A percentile compares a stretch with the other conserved stretches of the same genome.
Conservation (phyloP, 2,113 vertebrate genomes). For the Elephas maximus region DNA sequence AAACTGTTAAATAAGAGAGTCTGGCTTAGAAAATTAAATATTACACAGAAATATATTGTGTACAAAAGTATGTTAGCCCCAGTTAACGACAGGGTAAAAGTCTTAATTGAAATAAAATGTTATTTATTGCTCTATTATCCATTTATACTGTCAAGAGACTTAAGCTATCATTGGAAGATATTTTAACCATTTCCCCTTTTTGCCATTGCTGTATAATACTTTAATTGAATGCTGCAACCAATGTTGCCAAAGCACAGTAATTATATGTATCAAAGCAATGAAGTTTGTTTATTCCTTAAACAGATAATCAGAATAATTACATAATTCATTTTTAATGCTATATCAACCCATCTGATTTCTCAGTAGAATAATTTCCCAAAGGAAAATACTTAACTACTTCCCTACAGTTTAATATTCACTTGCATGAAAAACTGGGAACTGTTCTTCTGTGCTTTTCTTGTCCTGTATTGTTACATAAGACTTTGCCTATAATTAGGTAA, state of each 20-base stretch:
- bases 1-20: neutral
- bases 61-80: neutral
- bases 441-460: constrained; percentile 6
- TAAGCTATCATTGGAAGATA: neutral
- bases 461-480: neutral
- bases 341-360: constrained; percentile 48
- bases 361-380: neutral
- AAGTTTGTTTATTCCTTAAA: constrained; percentile 34
- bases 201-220: neutral
- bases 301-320: constrained; percentile 51
- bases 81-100: neutral
- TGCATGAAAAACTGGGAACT: neutral
- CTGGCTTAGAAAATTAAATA: neutral
- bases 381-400: constrained; percentile 24
- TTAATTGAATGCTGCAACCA: neutral
- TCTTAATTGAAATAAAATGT: constrained; percentile 2
- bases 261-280: neutral
- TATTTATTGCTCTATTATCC: neutral
- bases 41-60: neutral
- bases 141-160: neutral
- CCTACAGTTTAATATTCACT: constrained; percentile 31
- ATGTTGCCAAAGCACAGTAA: constrained; percentile 31
- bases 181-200: constrained; percentile 27
- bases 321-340: neutral
- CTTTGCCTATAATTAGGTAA: neutral